Evolutionary conservation across 1,140 invertebrate species (phyloP), one percentile per base, ranked within the genome.

Genomic region (Temnothorax curvispinosus): DNA sequence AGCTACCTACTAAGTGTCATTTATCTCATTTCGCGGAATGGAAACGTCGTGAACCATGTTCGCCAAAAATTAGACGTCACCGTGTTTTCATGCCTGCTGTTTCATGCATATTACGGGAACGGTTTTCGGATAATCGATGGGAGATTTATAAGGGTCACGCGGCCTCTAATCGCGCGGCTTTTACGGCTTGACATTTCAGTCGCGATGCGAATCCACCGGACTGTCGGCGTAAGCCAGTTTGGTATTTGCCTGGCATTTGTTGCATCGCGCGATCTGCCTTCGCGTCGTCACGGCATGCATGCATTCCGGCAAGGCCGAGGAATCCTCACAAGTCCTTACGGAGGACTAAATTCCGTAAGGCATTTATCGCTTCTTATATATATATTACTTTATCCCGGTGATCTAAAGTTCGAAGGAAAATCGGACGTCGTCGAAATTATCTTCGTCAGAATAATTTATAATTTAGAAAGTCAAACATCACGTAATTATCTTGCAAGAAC

Each of bases 181-280:
- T 60, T 52, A 50, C 21, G 50, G 47, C 52, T 82, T 91, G 89
- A 91, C 90, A 92, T 92, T 92, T 90, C 27, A 27, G 27, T 27
- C 44, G 82, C 82, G 15, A 75, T 67, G 75, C 13, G 64, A 85
- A 35, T 41, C 64, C 71, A 13, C 13, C 64, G 15, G 60, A 85
- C 47, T 50, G 74, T 85, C 76, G 32, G 71, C 50, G 32, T 87
- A 77, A 92, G 78, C 56, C 77, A 86, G 87, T 89, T 89, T 92
- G 92, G 76, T 92, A 92, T 92, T 92, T 92, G 85, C 92, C 8
- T 92, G 92, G 87, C 92, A 92, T 92, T 92, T 92, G 81, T 92
- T 65, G 77, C 32, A 47, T n/a, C 32, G 87, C 21, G 84, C 64
- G 85, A 69, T 87, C 87, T 85, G 69, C 84, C 56, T 81, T 86